phyloP scores from a whole-genome alignment of 2,113 vertebrate genomes.

The Pelodiscus sinensis region DNA sequence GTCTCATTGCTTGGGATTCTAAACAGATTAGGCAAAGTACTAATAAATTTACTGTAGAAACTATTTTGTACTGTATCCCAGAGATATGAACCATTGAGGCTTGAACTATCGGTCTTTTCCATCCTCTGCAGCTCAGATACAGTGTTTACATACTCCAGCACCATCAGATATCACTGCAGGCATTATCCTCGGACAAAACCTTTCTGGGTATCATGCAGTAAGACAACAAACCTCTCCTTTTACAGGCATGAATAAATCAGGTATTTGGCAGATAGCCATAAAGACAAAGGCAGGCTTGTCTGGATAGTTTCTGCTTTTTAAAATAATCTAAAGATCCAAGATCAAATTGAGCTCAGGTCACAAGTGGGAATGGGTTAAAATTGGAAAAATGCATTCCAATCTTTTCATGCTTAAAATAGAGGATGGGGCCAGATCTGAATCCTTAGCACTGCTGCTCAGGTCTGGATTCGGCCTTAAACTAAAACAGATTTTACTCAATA shows the following conservation, averaged over 20 bases:
- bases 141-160: neutral
- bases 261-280: neutral
- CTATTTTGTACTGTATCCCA: neutral
- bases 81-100: neutral
- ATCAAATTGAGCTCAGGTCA: neutral
- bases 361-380: neutral
- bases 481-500: neutral
- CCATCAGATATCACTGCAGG: neutral
- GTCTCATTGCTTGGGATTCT: neutral
- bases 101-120: conserved; percentile 14
- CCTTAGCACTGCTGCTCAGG: neutral
- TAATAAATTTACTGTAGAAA: neutral
- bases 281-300: neutral
- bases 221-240: neutral
- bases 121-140: conserved; percentile 15
- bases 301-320: neutral
- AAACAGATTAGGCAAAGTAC: neutral
- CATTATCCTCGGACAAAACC: neutral
- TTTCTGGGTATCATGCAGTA: neutral
- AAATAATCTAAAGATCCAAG: neutral
- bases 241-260: neutral
- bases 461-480: neutral
- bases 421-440: neutral
- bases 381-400: neutral
- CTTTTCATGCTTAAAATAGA: neutral